Conservation (phyloP, 2,797 vertebrate species). For the Apodemus agrarius region DNA sequence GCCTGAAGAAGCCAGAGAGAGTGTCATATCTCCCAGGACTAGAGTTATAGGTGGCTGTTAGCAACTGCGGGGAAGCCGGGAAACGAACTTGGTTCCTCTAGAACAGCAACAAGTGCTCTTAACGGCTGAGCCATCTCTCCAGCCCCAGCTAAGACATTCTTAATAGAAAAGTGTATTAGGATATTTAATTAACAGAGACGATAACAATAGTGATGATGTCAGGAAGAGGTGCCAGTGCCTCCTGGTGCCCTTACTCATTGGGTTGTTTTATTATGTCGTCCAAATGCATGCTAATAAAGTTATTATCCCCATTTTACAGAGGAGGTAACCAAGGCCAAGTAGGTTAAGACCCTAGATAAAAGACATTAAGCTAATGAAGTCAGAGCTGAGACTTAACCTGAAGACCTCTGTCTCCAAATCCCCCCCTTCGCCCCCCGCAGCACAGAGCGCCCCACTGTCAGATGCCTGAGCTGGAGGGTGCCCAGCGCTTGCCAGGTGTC, state of each 20-base stretch:
- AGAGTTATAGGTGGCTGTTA: neutral
- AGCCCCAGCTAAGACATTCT: neutral
- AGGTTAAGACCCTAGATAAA: neutral
- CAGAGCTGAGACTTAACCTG: conserved; percentile 39
- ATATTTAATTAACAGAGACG: conserved; percentile 22
- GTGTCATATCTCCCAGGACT: neutral
- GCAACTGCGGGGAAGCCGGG: neutral
- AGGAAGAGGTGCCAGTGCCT: neutral
- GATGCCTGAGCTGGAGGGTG: neutral
- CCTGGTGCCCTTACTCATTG: neutral
- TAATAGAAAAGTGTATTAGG: neutral
- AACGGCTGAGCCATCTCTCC: neutral
- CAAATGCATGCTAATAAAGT: neutral
- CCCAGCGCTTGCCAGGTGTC: neutral
- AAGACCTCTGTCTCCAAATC: conserved; percentile 12
- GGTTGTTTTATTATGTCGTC: neutral
- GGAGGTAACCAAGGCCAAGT: conserved; percentile 1
- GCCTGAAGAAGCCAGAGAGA: neutral
- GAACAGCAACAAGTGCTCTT: neutral
- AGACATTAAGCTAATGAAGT: neutral
- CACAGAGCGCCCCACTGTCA: no score
- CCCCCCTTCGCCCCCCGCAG: no score
- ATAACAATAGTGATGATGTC: neutral
- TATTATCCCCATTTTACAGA: conserved; percentile 51
- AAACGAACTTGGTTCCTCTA: neutral